Evolutionary conservation across 2,888 invertebrate genomes (phyloP).

Genomic region (Drosophila parthenogenetica): DNA sequence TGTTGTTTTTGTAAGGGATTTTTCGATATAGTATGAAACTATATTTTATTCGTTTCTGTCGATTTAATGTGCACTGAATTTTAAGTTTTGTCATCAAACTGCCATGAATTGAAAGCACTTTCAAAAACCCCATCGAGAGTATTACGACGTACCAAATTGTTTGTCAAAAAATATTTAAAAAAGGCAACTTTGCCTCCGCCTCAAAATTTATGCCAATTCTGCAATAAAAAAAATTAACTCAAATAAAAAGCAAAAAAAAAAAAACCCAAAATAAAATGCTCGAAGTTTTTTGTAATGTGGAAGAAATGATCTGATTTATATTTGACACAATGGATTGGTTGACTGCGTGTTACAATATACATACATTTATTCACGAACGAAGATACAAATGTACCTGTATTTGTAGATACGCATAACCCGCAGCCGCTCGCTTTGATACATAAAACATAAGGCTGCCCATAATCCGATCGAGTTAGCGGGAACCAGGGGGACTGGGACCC

Average conservation of each 20-base stretch:
- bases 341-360: conserved; percentile 45
- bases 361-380: conserved; percentile 20
- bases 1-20: conserved; percentile 30
- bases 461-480: conserved; percentile 1
- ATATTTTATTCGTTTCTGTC: conserved; percentile 70
- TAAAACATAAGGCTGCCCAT: conserved; percentile 73
- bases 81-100: conserved; percentile 55
- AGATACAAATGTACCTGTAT: conserved; percentile 9
- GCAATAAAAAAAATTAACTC: conserved; percentile 39
- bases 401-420: conserved; percentile 26
- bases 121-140: conserved; percentile 55
- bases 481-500: not conserved
- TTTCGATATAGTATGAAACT: conserved; percentile 56
- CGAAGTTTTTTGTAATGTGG: conserved; percentile 37
- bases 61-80: conserved; percentile 77
- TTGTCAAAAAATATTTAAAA: conserved; percentile 76
- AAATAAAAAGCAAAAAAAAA: not conserved
- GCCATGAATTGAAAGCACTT: conserved; percentile 49
- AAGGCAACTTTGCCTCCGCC: conserved; percentile 46
- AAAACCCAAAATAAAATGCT: conserved; percentile 11
- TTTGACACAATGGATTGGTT: conserved; percentile 78
- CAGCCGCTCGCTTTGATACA: conserved; percentile 69
- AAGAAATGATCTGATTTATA: conserved; percentile 82
- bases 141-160: conserved; percentile 58
- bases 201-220: conserved; percentile 71